These are phyloP conservation scores for Pyrgilauda ruficollis DNA, from an alignment of 2,113 vertebrate species.

Conservation along the genomic window DNA sequence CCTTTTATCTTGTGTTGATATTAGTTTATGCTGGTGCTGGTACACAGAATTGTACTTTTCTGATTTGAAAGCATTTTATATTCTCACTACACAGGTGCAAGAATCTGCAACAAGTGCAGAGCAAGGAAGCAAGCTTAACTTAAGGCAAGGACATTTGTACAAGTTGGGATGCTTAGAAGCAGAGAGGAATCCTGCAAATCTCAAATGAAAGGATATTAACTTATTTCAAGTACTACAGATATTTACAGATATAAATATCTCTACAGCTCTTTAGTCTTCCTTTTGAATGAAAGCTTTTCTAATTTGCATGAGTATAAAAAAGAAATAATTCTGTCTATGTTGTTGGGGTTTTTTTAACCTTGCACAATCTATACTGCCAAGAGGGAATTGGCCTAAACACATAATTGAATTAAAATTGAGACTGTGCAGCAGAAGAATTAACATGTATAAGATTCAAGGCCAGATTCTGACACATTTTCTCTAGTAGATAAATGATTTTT, in stretches of 20 bases:
- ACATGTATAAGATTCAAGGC: not conserved
- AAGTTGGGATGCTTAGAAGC: not conserved
- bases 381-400: not conserved
- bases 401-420: not conserved
- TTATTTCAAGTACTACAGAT: not conserved
- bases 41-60: not conserved
- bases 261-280: not conserved
- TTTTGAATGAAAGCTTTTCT: not conserved
- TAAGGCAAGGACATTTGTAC: not conserved
- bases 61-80: not conserved
- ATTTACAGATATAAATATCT: not conserved
- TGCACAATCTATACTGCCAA: not conserved
- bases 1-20: not conserved
- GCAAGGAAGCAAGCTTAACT: not conserved
- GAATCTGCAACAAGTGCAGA: not conserved
- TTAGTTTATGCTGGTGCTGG: not conserved
- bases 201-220: not conserved
- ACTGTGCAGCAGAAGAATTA: not conserved
- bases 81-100: not conserved
- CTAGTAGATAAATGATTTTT: not conserved
- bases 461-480: not conserved
- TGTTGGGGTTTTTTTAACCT: not conserved
- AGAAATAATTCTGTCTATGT: not conserved
- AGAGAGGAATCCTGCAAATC: not conserved
- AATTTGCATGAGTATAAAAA: not conserved